These are phyloP conservation scores for Adrianichthys oophorus DNA, from an alignment of 2,797 vertebrate species.

Conservation along the genomic window DNA sequence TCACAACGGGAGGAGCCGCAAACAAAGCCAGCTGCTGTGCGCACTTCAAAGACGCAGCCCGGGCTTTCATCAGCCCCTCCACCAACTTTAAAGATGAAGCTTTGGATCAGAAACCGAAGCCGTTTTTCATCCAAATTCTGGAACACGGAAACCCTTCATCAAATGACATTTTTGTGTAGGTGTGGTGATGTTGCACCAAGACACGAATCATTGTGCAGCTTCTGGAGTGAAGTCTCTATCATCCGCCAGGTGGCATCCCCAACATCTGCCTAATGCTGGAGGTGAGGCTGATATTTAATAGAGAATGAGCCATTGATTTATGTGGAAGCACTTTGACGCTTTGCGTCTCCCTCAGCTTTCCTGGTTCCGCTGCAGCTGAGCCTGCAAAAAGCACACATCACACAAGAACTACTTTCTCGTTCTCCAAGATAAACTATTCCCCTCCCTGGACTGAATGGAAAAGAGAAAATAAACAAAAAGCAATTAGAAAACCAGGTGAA, in stretches of 20 bases:
- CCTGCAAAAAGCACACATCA: slow-evolving; percentile 27
- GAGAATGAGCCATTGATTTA: slow-evolving; percentile 36
- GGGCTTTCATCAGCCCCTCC: slow-evolving; percentile 29
- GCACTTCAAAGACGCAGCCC: slow-evolving; percentile 42
- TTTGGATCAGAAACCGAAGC: background rate
- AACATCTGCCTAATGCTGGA: slow-evolving; percentile 32
- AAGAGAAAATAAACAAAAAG: background rate
- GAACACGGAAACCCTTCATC: background rate
- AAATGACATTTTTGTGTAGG: no score
- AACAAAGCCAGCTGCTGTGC: slow-evolving; percentile 58
- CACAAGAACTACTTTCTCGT: background rate
- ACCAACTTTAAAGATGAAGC: slow-evolving; percentile 24
- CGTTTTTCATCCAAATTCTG: background rate
- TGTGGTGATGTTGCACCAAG: background rate
- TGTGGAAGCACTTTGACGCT: slow-evolving; percentile 28
- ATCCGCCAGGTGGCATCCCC: slow-evolving; percentile 56
- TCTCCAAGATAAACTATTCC: background rate
- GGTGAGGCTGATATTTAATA: slow-evolving; percentile 16
- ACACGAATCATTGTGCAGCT: slow-evolving; percentile 36
- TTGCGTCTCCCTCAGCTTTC: slow-evolving; percentile 24
- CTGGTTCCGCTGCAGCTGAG: slow-evolving; percentile 31
- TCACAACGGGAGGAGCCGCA: slow-evolving; percentile 69
- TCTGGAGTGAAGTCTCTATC: slow-evolving; percentile 5
- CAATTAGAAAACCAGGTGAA: background rate
- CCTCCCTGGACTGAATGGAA: slow-evolving; percentile 2